These are phyloP conservation scores for Delphinus delphis DNA, from an alignment of 2,113 vertebrate species.

Conservation along the genomic window DNA sequence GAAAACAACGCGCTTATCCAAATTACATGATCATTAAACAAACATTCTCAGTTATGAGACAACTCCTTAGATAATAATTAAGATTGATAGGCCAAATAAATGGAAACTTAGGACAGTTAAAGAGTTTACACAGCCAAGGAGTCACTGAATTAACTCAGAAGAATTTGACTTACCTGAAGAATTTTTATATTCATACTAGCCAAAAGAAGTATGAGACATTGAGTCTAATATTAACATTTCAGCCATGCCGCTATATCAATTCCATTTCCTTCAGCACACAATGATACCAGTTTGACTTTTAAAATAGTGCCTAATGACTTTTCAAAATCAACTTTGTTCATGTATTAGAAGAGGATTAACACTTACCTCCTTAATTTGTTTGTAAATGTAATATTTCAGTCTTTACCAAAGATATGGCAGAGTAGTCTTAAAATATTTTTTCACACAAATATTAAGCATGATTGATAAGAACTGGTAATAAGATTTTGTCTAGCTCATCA, in stretches of 20 bases:
- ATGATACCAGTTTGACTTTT: background rate
- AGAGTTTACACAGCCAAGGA: background rate
- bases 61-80: background rate
- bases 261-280: background rate
- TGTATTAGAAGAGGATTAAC: background rate
- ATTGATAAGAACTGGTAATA: background rate
- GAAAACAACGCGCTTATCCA: background rate
- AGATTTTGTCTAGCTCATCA: background rate
- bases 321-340: background rate
- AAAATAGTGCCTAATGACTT: background rate
- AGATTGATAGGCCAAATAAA: background rate
- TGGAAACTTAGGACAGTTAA: background rate
- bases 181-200: background rate
- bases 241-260: background rate
- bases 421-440: background rate
- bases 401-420: background rate
- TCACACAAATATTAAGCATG: background rate
- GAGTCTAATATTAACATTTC: background rate
- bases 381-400: background rate
- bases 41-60: background rate
- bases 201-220: background rate
- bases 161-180: background rate
- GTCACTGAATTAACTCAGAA: background rate
- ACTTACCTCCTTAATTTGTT: background rate
- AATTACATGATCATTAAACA: background rate